Evolutionary conservation across 2,888 invertebrate species (phyloP), one percentile per base, ranked within the genome.

Genomic region (Uropetala carovei): DNA sequence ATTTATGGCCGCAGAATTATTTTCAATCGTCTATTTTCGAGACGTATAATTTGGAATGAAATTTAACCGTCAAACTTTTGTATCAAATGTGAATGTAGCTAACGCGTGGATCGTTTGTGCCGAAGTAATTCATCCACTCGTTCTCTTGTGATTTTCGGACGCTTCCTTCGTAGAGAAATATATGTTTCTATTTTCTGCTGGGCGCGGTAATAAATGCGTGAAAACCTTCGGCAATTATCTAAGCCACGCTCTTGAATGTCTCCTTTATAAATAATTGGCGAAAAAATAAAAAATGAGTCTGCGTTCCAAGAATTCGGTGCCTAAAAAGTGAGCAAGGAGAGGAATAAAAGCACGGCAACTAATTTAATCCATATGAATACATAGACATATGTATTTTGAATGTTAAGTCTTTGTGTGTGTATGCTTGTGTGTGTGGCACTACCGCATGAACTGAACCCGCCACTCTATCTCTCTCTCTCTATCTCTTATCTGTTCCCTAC

Each of bases 361-460:
- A 27, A 86, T 86, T 27, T 30, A 30, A 60, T 86, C 58, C 27
- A 86, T 86, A 27, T 18, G 60, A 30, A 60, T 64, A 83, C n/a
- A 83, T 83, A 83, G 57, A 16, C 43, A 57, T 83, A 83, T 83
- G 57, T 83, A 83, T 83, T 83, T 83, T 83, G 83, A 83, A 83
- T 83, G 83, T 83, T 83, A 83, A 83, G 18, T 83, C 83, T 83
- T 83, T 83, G 89, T 89, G 89, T 89, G 89, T 89, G 89, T 89
- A 89, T 89, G 89, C 89, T 89, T 89, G 64, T 89, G 89, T 89
- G 89, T 89, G 89, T 89, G 89, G 89, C 89, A 89, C 89, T 64
- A 3, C 59, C 89, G 89, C 89, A 89, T 89, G 89, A 89, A 89
- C 43, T 64, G 43, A 27, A 43, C 89, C 89, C 89, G 64, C 89